Percentiles rank a stretch among this genome's conserved stretches.
phyloP scores from a whole-genome alignment of 2,113 vertebrate genomes.

The Maccullochella peelii region DNA sequence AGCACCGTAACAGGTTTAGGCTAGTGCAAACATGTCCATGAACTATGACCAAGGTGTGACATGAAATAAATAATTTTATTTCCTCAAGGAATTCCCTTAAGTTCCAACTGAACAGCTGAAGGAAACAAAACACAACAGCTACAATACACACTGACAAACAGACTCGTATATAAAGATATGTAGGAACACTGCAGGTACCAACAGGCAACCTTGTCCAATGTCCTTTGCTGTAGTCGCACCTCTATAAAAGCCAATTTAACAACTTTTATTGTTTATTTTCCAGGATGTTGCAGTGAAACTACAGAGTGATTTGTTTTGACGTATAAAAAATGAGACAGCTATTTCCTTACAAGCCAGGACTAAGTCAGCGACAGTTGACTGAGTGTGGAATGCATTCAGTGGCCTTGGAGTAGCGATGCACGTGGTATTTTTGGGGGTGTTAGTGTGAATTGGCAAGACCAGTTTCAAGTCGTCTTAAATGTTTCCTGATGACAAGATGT shows the following conservation, averaged over 20 bases:
- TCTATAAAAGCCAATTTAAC: slow-evolving; percentile 28
- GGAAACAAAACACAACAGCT: not conserved
- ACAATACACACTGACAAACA: not conserved
- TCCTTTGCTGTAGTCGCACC: not conserved
- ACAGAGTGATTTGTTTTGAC: not conserved
- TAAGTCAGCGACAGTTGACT: not conserved
- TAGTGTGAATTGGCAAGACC: not conserved
- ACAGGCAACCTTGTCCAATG: not conserved
- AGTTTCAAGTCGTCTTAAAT: not conserved
- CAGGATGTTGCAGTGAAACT: slow-evolving; percentile 22
- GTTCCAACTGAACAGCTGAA: not conserved
- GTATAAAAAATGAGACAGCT: not conserved
- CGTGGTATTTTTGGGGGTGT: not conserved
- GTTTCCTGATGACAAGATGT: slow-evolving; percentile 10
- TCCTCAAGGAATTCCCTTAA: slow-evolving; percentile 38
- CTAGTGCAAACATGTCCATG: not conserved
- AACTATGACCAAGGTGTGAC: slow-evolving; percentile 24
- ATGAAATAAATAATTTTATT: slow-evolving; percentile 12
- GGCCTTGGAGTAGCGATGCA: not conserved
- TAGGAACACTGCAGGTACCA: slow-evolving; percentile 1
- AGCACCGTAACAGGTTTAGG: not conserved
- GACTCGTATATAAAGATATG: not conserved
- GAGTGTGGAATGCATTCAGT: not conserved
- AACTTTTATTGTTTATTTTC: slow-evolving; percentile 32
- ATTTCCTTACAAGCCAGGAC: not conserved